Percentiles rank a stretch among this genome's conserved stretches.
phyloP scores from a whole-genome alignment of 1,140 invertebrate genomes.

The Pseudomyrmex concolor region DNA sequence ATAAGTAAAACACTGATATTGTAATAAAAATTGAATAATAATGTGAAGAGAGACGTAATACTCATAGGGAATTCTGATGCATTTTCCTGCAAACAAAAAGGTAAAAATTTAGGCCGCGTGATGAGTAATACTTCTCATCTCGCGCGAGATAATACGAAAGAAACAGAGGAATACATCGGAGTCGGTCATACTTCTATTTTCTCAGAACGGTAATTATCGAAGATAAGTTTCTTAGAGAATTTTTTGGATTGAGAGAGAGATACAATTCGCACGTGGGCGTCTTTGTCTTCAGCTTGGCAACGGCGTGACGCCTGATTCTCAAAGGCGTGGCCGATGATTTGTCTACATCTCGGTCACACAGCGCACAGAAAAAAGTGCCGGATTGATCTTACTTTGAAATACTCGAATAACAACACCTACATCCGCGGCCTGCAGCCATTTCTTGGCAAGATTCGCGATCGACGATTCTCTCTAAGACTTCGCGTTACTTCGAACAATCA shows the following conservation, averaged over 20 bases:
- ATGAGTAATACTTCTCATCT: slow-evolving; percentile 44
- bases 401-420: slow-evolving; percentile 58
- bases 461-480: slow-evolving; percentile 23
- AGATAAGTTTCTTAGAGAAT: slow-evolving; percentile 33
- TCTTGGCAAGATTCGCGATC: slow-evolving; percentile 22
- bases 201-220: slow-evolving; percentile 36
- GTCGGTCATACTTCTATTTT: slow-evolving; percentile 32
- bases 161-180: slow-evolving; percentile 7
- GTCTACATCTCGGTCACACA: slow-evolving; percentile 46
- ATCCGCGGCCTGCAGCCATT: slow-evolving; percentile 41
- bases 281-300: slow-evolving; percentile 49
- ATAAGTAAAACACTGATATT: no score
- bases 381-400: slow-evolving; percentile 43
- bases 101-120: slow-evolving; percentile 34
- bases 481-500: slow-evolving; percentile 11
- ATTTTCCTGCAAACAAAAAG: slow-evolving; percentile 6
- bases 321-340: slow-evolving; percentile 50
- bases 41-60: neutral
- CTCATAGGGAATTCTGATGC: slow-evolving; percentile 7
- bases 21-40: neutral
- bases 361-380: slow-evolving; percentile 39
- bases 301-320: slow-evolving; percentile 34
- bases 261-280: slow-evolving; percentile 60
- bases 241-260: slow-evolving; percentile 50
- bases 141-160: neutral